These are phyloP conservation scores for Luscinia luscinia DNA, from an alignment of 2,797 vertebrate genomes.

Conservation along the genomic window DNA sequence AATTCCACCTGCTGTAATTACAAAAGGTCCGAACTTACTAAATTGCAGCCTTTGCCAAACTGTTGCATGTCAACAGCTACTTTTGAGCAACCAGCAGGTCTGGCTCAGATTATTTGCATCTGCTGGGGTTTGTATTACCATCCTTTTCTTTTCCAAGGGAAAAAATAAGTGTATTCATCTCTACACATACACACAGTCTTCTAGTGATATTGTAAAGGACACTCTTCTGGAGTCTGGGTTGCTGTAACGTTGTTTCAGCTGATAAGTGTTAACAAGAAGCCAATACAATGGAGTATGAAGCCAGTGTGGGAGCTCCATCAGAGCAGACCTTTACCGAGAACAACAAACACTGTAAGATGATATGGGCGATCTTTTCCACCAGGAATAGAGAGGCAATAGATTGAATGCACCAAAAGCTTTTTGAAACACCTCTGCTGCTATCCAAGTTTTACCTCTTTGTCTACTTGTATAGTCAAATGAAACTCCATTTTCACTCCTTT, in stretches of 20 bases:
- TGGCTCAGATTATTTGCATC: neutral
- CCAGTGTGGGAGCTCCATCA: constrained; percentile 17
- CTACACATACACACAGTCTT: neutral
- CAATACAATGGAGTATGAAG: constrained; percentile 21
- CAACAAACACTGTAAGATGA: constrained; percentile 27
- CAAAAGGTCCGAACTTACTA: neutral
- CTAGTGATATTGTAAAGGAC: constrained; percentile 12
- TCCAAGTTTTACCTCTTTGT: constrained; percentile 46
- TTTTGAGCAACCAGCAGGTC: neutral
- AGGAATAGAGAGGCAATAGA: neutral
- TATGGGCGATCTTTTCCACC: constrained; percentile 35
- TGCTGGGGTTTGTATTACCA: neutral
- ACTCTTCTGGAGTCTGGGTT: neutral
- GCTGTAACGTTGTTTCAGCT: constrained; percentile 43
- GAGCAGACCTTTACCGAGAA: constrained; percentile 41
- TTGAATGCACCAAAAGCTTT: constrained; percentile 16
- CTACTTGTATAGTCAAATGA: neutral
- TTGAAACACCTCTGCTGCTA: constrained; percentile 28
- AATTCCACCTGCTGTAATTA: neutral
- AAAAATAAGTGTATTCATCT: neutral
- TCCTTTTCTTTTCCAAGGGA: neutral
- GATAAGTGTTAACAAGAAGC: constrained; percentile 42
- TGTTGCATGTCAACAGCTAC: neutral
- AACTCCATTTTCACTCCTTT: constrained; percentile 13
- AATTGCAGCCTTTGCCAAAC: neutral